A percentile compares a stretch with the other conserved stretches of the same genome.
Conservation (phyloP, 2,888 invertebrate species). For the Micoletzkya japonica region DNA sequence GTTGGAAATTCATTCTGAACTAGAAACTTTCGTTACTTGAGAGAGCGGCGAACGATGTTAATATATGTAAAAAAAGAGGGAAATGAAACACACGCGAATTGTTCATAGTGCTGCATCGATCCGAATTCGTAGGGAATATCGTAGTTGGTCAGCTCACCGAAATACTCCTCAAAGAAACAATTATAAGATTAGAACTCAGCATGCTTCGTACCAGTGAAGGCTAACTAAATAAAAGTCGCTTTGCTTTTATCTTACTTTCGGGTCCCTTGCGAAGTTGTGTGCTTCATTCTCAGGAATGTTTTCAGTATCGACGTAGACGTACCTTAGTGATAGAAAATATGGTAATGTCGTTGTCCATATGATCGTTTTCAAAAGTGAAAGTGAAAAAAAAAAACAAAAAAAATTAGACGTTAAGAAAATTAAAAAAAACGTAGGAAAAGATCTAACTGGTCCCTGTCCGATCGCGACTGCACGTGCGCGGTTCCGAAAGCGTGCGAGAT, state of each 20-base stretch:
- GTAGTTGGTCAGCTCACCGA: slow-evolving; percentile 13
- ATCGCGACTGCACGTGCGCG: slow-evolving; percentile 19
- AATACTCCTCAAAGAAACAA: too few species aligned
- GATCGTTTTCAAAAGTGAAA: too few species aligned
- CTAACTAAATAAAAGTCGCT: not conserved
- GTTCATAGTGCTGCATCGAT: slow-evolving; percentile 21
- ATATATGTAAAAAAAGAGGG: not conserved
- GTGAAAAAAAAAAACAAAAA: too few species aligned
- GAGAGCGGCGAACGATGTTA: too few species aligned
- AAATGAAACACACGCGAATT: slow-evolving; percentile 5
- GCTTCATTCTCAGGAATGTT: slow-evolving; percentile 15
- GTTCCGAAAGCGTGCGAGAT: slow-evolving; percentile 22
- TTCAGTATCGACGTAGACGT: slow-evolving; percentile 5
- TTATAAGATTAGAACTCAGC: too few species aligned
- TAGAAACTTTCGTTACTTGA: too few species aligned
- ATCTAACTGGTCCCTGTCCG: slow-evolving; percentile 15
- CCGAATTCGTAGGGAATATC: slow-evolving; percentile 23
- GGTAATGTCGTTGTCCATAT: too few species aligned
- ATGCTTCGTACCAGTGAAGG: not conserved
- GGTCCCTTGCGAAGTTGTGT: slow-evolving; percentile 15
- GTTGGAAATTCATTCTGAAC: too few species aligned
- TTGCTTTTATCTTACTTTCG: too few species aligned
- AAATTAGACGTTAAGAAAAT: too few species aligned
- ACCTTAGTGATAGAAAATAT: too few species aligned
- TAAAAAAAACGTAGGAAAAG: too few species aligned